Percentiles rank a stretch among this genome's conserved stretches.
These are phyloP conservation scores for Hexactinellida sp. DNA, from an alignment of 37 sponge, comb jelly and placozoan species.

Conservation along the genomic window DNA sequence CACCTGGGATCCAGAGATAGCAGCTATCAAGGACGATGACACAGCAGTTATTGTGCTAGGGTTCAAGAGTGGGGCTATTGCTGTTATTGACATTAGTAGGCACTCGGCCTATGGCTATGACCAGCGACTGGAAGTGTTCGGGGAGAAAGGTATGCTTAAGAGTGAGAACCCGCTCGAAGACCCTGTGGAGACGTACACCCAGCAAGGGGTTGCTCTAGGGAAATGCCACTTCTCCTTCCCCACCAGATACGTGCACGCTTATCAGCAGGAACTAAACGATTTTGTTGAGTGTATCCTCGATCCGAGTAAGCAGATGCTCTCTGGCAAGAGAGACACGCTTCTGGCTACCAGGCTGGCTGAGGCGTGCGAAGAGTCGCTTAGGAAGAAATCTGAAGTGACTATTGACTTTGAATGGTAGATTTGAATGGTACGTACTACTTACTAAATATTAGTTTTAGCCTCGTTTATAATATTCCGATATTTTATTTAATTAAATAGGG, in stretches of 20 bases:
- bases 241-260: conserved; percentile 37
- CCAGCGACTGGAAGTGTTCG: conserved; percentile 65
- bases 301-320: conserved; percentile 6
- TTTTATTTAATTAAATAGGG: too few relatives aligned
- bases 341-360: conserved; percentile 28
- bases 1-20: conserved; percentile 35
- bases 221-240: conserved; percentile 53
- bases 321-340: conserved; percentile 27
- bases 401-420: not conserved
- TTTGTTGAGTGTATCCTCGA: conserved; percentile 34
- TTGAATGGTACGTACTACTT: too few relatives aligned
- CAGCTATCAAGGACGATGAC: conserved; percentile 45
- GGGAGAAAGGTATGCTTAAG: conserved; percentile 52
- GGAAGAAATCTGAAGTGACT: conserved; percentile 13
- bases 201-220: not conserved
- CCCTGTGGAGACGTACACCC: not conserved
- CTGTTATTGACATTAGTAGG: conserved; percentile 46
- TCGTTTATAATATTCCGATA: too few relatives aligned
- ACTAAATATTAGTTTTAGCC: too few relatives aligned
- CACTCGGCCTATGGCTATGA: conserved; percentile 70
- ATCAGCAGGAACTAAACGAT: conserved; percentile 30
- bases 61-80: conserved; percentile 60
- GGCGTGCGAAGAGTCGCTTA: conserved; percentile 39
- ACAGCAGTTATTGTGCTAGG: conserved; percentile 53
- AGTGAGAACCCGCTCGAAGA: conserved; percentile 30